Evolutionary conservation across 2,113 vertebrate species (phyloP), one percentile per base, ranked within the genome.

Genomic region (Euleptes europaea): DNA sequence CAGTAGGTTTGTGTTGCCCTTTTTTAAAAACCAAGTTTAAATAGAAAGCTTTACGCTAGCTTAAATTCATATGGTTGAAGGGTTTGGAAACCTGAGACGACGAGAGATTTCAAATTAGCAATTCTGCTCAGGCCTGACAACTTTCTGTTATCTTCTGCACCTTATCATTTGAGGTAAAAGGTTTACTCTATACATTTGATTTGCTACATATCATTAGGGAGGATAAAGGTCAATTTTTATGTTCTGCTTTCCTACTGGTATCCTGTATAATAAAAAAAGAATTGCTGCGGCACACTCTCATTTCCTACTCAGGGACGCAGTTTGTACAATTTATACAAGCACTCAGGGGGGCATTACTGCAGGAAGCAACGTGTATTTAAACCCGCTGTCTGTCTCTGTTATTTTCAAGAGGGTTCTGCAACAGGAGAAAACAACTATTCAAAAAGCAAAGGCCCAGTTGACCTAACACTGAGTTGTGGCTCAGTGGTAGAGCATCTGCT

Each of bases 171-270:
- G 47, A 21, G 72, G 63, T 81, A 84, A 49, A 82, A 47, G 40
- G 38, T 65, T 76, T 82, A 69, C 71, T 69, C 75, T 67, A 38
- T 77, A 33, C 54, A 85, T 85, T 80, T 80, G 69, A 80, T 85
- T 80, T 80, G n/a, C 42, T 80, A 80, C 77, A 80, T 80, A 74
- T 80, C 77, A 80, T 80, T 85, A 74, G 69, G 84, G 65, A 78
- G n/a, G 67, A 78, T 13, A 80, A 77, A 83, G 74, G 60, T 71
- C 65, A 84, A 4, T 28, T 83, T 79, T 88, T 42, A 65, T 66
- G 44, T 83, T 83, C 40, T 3, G 31, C 28, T 84, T 54, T 86
- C 13, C 78, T 80, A 12, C 7, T 84, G 42, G 4, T 77, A 73
- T 80, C 77, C 74, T 80, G n/a, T 51, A 70, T 15, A 0, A 74